phyloP scores from a whole-genome alignment of 1,140 invertebrate genomes.

The Saccostrea glomerata region DNA sequence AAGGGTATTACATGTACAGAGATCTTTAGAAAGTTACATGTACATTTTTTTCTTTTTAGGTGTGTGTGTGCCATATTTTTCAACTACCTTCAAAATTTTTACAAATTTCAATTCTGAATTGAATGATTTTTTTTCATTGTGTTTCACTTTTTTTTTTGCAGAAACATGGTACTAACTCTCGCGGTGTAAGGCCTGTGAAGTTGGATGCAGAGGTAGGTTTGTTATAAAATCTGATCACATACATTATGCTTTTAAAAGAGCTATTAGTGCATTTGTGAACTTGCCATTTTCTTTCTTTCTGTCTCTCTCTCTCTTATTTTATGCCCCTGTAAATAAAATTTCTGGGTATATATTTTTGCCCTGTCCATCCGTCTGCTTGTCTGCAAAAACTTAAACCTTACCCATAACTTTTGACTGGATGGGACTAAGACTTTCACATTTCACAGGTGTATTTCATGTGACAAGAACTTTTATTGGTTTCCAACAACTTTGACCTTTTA shows the following conservation, averaged over 20 bases:
- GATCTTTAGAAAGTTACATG: neutral
- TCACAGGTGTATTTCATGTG: too few relatives aligned
- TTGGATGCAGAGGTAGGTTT: constrained; percentile 88
- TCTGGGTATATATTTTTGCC: too few relatives aligned
- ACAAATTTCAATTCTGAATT: neutral
- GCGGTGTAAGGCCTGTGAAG: constrained; percentile 93
- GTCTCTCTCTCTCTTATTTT: too few relatives aligned
- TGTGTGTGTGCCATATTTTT: neutral
- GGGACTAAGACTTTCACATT: too few relatives aligned
- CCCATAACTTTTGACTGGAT: too few relatives aligned
- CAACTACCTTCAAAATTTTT: neutral
- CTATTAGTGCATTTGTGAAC: too few relatives aligned
- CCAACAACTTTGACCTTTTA: too few relatives aligned
- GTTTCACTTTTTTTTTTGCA: constrained; percentile 77
- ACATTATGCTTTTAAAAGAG: neutral
- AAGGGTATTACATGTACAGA: constrained; percentile 37
- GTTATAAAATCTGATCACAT: neutral
- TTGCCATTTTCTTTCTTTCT: too few relatives aligned
- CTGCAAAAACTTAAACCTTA: too few relatives aligned
- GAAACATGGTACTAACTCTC: constrained; percentile 98
- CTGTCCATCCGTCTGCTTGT: too few relatives aligned
- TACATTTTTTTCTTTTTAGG: neutral
- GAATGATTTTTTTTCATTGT: neutral
- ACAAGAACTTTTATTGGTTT: too few relatives aligned
- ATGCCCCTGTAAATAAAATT: too few relatives aligned